Evolutionary conservation across 1,140 invertebrate species (phyloP), one percentile per base, ranked within the genome.

Genomic region (Drosophila pseudoobscura): DNA sequence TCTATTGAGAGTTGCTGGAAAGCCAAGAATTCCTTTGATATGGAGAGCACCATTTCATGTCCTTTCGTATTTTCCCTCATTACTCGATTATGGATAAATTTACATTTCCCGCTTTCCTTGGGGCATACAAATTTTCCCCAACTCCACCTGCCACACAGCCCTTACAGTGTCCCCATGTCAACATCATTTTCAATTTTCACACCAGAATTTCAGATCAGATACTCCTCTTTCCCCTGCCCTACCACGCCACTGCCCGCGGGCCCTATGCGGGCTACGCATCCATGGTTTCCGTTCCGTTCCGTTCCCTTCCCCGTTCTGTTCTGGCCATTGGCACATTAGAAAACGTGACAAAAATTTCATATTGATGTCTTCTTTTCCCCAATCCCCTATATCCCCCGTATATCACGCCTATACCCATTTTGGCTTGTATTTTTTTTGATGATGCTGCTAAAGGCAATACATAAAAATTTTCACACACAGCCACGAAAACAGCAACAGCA

Each of bases 331-430:
- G 63, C 78, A 72, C 83, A 85, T 87, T 85, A 85, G 82, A 82
- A 87, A 87, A 87, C 83, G 83, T 87, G 83, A 87, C 83, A 87
- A 79, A 87, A 87, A 88, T 87, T 87, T 88, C 78, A 87, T 83
- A 87, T 87, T 88, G 83, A 88, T 87, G 83, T 88, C 78, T 87
- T 88, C 60, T 75, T 87, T 64, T 70, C 15, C 62, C 31, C n/a
- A 11, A 22, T 9, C 8, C 8, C 31, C 29, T 20, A 9, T 11
- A 35, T 24, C 22, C 51, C 51, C 6, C 50, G 24, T 26, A 26
- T 5, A 26, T 26, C 24, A 26, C 24, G 24, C 24, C 43, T 52
- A 13, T 56, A 47, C 50, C 50, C 41, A 44, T 56, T 51, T 59
- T 71, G 41, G 41, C 44, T 45, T 49, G 20, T 60, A 44, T 41